Evolutionary conservation across 1,140 invertebrate species (phyloP).

Genomic region (Trissolcus basalis): DNA sequence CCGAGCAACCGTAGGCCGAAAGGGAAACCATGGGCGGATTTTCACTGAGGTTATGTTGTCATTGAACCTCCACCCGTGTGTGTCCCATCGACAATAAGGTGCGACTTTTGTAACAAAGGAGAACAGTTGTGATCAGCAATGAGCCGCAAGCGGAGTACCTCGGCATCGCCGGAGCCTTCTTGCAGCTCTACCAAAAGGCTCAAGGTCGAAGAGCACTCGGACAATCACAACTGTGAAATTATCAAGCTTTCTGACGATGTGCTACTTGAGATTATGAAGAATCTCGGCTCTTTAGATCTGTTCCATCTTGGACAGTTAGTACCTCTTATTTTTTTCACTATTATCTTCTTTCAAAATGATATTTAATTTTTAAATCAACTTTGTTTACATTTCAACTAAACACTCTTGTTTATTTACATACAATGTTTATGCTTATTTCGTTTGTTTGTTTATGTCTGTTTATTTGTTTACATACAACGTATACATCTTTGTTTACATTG

Average conservation of each 20-base stretch:
- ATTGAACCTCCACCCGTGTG: no score
- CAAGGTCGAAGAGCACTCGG: slow-evolving; percentile 1
- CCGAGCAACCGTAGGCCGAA: no score
- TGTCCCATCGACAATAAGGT: no score
- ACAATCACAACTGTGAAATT: slow-evolving; percentile 16
- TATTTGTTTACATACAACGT: not conserved
- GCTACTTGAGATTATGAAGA: slow-evolving; percentile 43
- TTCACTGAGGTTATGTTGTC: no score
- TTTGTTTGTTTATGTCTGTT: no score
- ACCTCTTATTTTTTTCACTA: not conserved
- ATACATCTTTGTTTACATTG: no score
- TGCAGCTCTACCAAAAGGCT: slow-evolving; percentile 23
- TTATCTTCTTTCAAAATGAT: not conserved
- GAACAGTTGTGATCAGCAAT: not conserved
- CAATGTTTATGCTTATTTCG: not conserved
- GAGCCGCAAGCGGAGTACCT: slow-evolving; percentile 36
- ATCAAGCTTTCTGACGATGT: slow-evolving; percentile 42
- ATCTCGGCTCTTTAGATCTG: slow-evolving; percentile 26
- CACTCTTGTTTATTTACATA: not conserved
- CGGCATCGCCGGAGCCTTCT: slow-evolving; percentile 32
- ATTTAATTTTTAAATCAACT: not conserved
- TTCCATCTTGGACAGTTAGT: slow-evolving; percentile 46
- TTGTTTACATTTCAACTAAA: no score
- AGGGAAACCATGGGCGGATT: no score
- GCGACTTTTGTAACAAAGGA: no score